Conservation (phyloP, 2,113 vertebrate genomes). For the Caranx ignobilis region DNA sequence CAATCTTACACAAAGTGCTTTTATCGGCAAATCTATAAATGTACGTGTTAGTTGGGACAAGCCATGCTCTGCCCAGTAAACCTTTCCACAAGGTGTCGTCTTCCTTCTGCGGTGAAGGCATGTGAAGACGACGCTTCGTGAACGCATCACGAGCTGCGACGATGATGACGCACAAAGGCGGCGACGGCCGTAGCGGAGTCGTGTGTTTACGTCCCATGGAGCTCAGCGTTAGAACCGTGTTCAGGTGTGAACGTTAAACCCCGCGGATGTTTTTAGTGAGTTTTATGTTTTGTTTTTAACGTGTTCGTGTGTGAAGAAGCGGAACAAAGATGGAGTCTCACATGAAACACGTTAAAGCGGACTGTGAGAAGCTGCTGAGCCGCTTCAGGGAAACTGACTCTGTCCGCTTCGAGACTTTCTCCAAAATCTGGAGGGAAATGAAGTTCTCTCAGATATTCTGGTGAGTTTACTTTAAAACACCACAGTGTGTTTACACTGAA, state of each 20-base stretch:
- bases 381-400: constrained; percentile 88
- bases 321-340: constrained; percentile 46
- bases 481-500: too few species aligned
- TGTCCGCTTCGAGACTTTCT: constrained; percentile 91
- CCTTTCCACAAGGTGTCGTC: too few species aligned
- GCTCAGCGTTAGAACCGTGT: neutral
- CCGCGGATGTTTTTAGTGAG: neutral
- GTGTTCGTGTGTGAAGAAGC: neutral
- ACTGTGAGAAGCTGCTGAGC: constrained; percentile 89
- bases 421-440: constrained; percentile 88
- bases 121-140: neutral
- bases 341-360: constrained; percentile 75
- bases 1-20: too few species aligned
- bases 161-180: constrained; percentile 55
- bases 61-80: too few species aligned
- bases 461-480: constrained; percentile 73
- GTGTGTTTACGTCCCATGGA: constrained; percentile 7
- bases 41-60: too few species aligned
- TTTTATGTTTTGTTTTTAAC: neutral
- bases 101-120: too few species aligned
- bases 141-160: neutral
- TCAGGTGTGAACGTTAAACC: neutral
- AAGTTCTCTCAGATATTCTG: constrained; percentile 89
- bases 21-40: too few species aligned
- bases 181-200: constrained; percentile 1